A percentile compares a stretch with the other conserved stretches of the same genome.
Conservation (phyloP, 2,888 invertebrate genomes). For the Cataglyphis rosenhaueri region DNA sequence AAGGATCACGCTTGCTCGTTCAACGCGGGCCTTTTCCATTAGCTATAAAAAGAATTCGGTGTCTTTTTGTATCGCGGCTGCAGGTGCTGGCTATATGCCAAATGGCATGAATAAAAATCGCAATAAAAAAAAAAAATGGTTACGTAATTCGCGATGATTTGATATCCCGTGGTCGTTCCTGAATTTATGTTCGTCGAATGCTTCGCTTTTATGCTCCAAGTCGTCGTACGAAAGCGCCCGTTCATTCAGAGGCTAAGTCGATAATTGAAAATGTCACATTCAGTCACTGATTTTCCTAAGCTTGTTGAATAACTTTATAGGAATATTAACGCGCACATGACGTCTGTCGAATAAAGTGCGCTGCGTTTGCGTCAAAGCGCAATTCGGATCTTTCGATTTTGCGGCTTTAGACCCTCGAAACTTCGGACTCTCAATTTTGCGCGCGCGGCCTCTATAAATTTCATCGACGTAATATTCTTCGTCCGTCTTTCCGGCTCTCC, state of each 20-base stretch:
- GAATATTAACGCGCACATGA: conserved; percentile 7
- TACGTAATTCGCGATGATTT: conserved; percentile 36
- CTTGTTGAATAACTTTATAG: background rate
- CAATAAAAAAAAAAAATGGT: conserved; percentile 46
- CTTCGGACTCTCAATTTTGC: background rate
- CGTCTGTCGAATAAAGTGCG: conserved; percentile 6
- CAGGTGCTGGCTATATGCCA: conserved; percentile 35
- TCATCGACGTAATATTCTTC: conserved; percentile 16
- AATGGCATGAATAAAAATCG: conserved; percentile 26
- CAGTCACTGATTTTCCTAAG: background rate
- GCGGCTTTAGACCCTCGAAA: background rate
- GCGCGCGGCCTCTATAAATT: conserved; percentile 22
- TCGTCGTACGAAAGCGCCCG: background rate
- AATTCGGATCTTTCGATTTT: background rate
- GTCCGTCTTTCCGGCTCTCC: conserved; percentile 7
- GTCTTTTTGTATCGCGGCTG: conserved; percentile 37
- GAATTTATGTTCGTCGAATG: background rate
- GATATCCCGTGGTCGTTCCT: background rate
- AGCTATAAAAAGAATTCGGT: conserved; percentile 40
- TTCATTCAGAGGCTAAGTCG: conserved; percentile 16
- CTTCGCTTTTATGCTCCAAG: background rate
- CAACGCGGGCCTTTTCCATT: conserved; percentile 13
- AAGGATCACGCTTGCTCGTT: background rate
- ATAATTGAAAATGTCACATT: conserved; percentile 29
- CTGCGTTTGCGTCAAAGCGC: background rate